Conservation (phyloP, 2,888 invertebrate genomes). For the Apamea epomidion region DNA sequence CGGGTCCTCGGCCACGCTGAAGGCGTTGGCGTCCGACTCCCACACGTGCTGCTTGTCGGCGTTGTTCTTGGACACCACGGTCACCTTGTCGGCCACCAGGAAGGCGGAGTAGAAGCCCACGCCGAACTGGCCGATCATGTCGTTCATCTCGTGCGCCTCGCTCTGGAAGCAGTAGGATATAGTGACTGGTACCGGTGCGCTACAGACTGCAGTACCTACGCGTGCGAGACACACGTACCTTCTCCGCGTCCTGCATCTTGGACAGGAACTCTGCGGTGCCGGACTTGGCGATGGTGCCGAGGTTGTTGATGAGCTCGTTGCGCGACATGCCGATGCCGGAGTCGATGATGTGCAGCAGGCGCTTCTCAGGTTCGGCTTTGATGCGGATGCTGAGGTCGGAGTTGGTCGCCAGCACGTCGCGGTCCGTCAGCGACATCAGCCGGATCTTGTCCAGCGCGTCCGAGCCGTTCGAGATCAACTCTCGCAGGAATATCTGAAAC, state of each 20-base stretch:
- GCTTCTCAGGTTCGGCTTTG: constrained; percentile 97
- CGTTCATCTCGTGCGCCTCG: constrained; percentile 94
- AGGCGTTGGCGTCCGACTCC: constrained; percentile 98
- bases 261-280: constrained; percentile 98
- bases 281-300: constrained; percentile 99
- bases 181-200: not conserved
- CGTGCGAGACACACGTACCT: constrained; percentile 66
- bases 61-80: constrained; percentile 98
- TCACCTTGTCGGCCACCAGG: constrained; percentile 98
- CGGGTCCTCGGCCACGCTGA: constrained; percentile 97
- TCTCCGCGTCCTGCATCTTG: constrained; percentile 94
- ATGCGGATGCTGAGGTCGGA: constrained; percentile 97
- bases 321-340: constrained; percentile 99
- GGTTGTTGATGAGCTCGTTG: constrained; percentile 97
- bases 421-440: constrained; percentile 97
- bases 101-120: constrained; percentile 99
- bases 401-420: constrained; percentile 93
- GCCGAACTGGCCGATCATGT: constrained; percentile 99
- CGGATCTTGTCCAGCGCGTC: constrained; percentile 99
- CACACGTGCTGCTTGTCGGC: constrained; percentile 98
- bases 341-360: constrained; percentile 98
- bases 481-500: constrained; percentile 97
- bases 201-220: not conserved
- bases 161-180: constrained; percentile 71
- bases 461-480: constrained; percentile 99